A percentile compares a stretch with the other conserved stretches of the same genome.
Conservation (phyloP, 2,113 vertebrate species). For the Picathartes gymnocephalus region DNA sequence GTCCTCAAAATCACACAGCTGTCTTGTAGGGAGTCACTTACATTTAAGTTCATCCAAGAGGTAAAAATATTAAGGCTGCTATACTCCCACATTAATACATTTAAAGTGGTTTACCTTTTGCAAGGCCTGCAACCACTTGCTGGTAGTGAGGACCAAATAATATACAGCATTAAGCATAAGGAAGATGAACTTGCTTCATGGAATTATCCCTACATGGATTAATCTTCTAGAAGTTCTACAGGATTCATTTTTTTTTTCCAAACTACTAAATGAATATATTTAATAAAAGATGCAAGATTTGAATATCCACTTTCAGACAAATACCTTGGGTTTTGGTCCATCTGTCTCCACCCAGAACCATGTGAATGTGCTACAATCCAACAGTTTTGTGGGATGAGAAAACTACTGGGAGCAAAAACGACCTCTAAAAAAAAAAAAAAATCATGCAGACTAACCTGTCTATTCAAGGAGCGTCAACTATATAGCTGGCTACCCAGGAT, state of each 20-base stretch:
- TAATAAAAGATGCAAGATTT: neutral
- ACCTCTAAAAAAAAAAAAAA: too few species aligned
- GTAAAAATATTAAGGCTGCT: neutral
- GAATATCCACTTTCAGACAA: neutral
- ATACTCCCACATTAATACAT: neutral
- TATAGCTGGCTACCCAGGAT: neutral
- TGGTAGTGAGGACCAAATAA: neutral
- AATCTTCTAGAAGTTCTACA: neutral
- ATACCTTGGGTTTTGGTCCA: neutral
- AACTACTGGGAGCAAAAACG: neutral
- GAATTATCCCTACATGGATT: neutral
- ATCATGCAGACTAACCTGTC: neutral
- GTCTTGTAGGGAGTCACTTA: neutral
- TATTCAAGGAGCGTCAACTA: neutral
- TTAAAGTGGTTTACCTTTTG: neutral
- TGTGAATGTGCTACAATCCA: neutral
- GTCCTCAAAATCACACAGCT: neutral
- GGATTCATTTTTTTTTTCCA: neutral
- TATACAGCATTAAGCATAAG: neutral
- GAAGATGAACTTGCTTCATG: neutral
- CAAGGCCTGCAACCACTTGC: neutral
- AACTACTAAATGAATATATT: neutral
- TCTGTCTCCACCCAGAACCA: neutral
- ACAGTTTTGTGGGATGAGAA: neutral
- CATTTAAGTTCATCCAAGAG: neutral